These are phyloP conservation scores for Eulithis prunata DNA, from an alignment of 2,888 invertebrate species.

Conservation along the genomic window DNA sequence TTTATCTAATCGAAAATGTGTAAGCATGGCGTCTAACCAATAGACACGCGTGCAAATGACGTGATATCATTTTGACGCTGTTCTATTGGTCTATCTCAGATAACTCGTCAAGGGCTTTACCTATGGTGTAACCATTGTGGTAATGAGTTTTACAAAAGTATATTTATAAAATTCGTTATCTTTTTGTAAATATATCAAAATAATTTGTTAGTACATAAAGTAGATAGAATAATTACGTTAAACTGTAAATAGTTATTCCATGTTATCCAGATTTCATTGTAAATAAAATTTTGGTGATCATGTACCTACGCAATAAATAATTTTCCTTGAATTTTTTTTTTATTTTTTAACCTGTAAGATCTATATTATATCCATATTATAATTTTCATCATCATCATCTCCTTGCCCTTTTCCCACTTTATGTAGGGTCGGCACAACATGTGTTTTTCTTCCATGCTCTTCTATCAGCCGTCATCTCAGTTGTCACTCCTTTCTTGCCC, in stretches of 20 bases:
- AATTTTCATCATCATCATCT: no score
- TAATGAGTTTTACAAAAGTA: constrained; percentile 40
- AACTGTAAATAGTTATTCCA: constrained; percentile 78
- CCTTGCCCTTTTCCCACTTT: no score
- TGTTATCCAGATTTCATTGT: constrained; percentile 78
- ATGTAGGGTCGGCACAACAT: no score
- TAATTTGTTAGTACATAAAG: constrained; percentile 48
- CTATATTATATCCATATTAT: no score
- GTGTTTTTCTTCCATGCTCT: no score
- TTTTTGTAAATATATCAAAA: constrained; percentile 69
- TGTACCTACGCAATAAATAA: constrained; percentile 76
- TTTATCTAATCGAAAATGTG: not conserved
- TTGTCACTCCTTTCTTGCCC: no score
- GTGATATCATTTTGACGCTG: not conserved
- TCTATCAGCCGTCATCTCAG: no score
- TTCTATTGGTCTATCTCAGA: not conserved
- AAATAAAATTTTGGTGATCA: constrained; percentile 79
- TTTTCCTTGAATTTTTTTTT: constrained; percentile 66
- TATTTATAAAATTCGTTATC: constrained; percentile 61
- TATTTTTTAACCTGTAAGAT: constrained; percentile 6
- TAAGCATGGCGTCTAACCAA: not conserved
- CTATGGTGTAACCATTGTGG: constrained; percentile 52
- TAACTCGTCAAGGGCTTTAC: not conserved
- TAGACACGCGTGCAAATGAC: not conserved
- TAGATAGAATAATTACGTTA: constrained; percentile 58